Base-by-base conservation (phyloP, 2,797 vertebrate genomes). In the Hoplostethus atlanticus region DNA sequence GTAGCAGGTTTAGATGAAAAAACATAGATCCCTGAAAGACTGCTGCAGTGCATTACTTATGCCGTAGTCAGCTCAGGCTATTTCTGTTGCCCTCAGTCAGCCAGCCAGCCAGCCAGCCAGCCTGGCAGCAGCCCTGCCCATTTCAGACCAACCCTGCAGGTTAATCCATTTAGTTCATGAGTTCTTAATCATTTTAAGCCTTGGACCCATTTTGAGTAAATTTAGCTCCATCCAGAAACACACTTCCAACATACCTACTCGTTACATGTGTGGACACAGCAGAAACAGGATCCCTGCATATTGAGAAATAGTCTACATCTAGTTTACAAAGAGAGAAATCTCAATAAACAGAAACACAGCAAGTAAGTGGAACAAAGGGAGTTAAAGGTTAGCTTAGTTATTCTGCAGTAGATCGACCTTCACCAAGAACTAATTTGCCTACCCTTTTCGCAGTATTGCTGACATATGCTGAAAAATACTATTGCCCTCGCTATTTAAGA, bases 41-140 rank as follows among this genome's bases (percentile, higher is more conserved):
- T 84, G 76, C 80, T 82, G 84, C 84, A 77, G 79, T 42, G 44
- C 75, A 63, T 83, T 81, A 75, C 81, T 76, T 87, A 82, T 84
- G 73, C 83, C 36, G 54, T 71, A 76, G 85, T 90, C 90, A 90
- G 87, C 83, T 84, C 62, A 55, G 70, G 75, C 85, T 91, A 90
- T 92, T 90, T 92, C 82, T 90, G 87, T 79, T 71, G 60, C 66
- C 13, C 30, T 64, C 9, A 56, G 81, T 82, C 79, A 84, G 77
- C 52, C 68, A 46, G 77, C 83, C 79, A 84, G 77, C 52, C 68
- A 46, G 77, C 83, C 77, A 87, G 28, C 28, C 28, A 28, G 28
- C 21, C 21, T 21, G 85, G 77, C 70, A 76, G 68, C 74, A 76
- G 76, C 88, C 48, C 38, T 72, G 76, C 81, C 84, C 80, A 67